Base-by-base conservation (phyloP, 2,113 vertebrate species). In the Zonotrichia leucophrys region DNA sequence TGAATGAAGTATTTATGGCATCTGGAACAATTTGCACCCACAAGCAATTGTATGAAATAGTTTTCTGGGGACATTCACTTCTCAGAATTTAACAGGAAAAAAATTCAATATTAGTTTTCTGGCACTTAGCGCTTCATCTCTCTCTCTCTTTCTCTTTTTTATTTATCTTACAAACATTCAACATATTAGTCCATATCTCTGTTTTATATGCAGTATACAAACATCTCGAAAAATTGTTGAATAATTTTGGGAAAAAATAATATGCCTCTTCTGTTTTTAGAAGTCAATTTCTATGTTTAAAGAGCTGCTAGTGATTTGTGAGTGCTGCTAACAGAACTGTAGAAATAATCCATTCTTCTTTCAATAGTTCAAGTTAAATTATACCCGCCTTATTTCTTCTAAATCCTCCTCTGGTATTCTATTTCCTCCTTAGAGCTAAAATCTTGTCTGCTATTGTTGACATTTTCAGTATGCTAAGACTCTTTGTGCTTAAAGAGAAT, bases 81-180 rank as follows among this genome's bases (percentile, higher is more conserved):
- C 63, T 77, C 44, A 83, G 47, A 81, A 77, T 82, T 94, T 68
- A 93, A 64, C 23, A 90, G 44, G 44, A 53, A 74, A 90, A 89
- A 70, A 39, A 9, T 88, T 93, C 78, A 63, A 39, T 92, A 58
- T n/a, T 81, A 70, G 90, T 94, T 83, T 90, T 83, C 68, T 94
- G n/a, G 21, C 53, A 79, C 47, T 90, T 94, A 47, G 28, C n/a
- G 24, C 68, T 90, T 87, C 39, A 18, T 85, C 24, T 76, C 88
- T 28, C 10, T 58, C 58, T 15, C 11, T 55, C 21, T 47, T 5
- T 9, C 4, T 15, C 10, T 56, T 4, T 25, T 4, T 13, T 8
- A 55, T 53, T 89, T 86, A 15, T 42, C 15, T 83, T 75, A 13
- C 9, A 63, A 86, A 81, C 63, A 17, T 52, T 52, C 64, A 42